Conservation (phyloP, 2,797 vertebrate species). For the Hypotaenidia philippensis region DNA sequence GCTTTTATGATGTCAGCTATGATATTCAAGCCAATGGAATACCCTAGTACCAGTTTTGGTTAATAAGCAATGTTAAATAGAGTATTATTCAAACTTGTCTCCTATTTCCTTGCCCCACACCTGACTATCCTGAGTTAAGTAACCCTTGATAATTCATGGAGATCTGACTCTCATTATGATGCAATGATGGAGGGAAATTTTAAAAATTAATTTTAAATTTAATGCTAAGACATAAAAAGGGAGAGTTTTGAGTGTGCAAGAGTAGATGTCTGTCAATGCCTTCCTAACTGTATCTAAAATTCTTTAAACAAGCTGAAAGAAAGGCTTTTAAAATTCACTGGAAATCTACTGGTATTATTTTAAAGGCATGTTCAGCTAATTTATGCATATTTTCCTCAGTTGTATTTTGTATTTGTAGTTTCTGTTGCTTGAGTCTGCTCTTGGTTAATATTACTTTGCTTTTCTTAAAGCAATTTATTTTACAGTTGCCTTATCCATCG, state of each 20-base stretch:
- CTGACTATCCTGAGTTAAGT: neutral
- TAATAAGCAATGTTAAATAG: neutral
- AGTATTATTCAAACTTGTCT: neutral
- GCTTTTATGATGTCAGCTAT: neutral
- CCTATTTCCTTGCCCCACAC: neutral
- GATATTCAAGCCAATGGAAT: neutral
- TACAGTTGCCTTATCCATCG: neutral
- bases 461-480: neutral
- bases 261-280: neutral
- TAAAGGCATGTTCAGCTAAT: neutral
- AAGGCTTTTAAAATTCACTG: neutral
- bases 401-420: neutral
- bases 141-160: neutral
- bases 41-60: neutral
- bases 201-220: neutral
- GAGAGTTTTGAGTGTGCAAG: neutral
- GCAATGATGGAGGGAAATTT: neutral
- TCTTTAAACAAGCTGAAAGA: neutral
- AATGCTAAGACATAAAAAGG: neutral
- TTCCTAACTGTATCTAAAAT: neutral
- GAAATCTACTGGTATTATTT: neutral
- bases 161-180: neutral
- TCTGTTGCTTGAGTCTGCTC: neutral
- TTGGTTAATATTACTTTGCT: neutral
- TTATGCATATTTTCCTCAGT: neutral